Evolutionary conservation across 53 echinoderm and acorn worm genomes (phyloP), one percentile per base, ranked within the genome.

Genomic region (Actinopyga echinites): DNA sequence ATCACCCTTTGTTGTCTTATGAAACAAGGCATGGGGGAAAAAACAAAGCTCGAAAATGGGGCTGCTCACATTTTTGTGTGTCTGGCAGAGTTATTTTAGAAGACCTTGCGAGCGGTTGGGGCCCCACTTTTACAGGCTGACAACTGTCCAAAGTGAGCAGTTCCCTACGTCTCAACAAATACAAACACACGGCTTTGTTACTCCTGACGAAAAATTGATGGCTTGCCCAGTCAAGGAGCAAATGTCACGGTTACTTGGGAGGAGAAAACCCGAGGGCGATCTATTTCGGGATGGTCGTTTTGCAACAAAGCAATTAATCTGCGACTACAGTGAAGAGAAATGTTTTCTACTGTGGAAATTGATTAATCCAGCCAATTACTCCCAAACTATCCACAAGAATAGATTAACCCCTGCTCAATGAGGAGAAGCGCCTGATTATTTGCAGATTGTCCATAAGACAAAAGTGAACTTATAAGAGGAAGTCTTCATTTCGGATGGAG

Each of bases 121-220:
- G 42, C 71, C 71, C 71, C 40, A 42, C 40, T 65, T 71, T 42
- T 71, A 44, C 71, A 25, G n/a, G 71, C 71, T 71, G 44, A 42
- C 71, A 71, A 71, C 71, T 40, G 71, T 71, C 71, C 71, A 71
- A 23, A 71, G 71, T 20, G 44, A 44, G 40, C 25, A 13, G n/a
- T 42, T 42, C 71, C 40, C 20, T 32, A 44, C 63, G 20, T 71
- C 71, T 71, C 45, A 23, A 44, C 71, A 71, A 71, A 71, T 71
- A 71, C 71, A 71, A 71, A 42, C 42, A 40, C 71, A 71, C 44
- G 42, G 71, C 71, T 71, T 71, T 71, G 71, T 71, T 71, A 71
- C 71, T 71, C 71, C 71, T 44, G 71, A 71, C 40, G 71, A 71
- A 71, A 71, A 71, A 71, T 71, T 71, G 71, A 71, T 71, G 71